phyloP scores from a whole-genome alignment of 2,113 vertebrate genomes.

The Cephalophus harveyi region DNA sequence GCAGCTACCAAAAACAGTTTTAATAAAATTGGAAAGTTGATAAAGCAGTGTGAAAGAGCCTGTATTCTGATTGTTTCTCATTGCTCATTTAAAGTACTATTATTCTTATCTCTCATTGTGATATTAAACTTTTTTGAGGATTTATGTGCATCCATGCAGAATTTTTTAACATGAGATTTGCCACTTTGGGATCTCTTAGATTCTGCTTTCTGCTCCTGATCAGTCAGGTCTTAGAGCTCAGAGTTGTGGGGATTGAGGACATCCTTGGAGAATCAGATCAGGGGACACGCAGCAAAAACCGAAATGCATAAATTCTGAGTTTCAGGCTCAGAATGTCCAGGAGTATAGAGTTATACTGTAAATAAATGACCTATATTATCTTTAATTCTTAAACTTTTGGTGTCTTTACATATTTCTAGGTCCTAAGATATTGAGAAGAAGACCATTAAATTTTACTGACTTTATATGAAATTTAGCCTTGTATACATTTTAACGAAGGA shows the following conservation, averaged over 20 bases:
- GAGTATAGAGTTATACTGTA: not conserved
- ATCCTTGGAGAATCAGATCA: not conserved
- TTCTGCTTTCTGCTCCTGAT: not conserved
- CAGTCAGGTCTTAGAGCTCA: not conserved
- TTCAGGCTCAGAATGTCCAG: not conserved
- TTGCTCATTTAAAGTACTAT: not conserved
- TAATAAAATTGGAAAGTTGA: not conserved
- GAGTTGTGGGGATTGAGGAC: not conserved
- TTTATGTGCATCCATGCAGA: not conserved
- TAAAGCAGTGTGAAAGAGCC: not conserved
- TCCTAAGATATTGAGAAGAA: not conserved
- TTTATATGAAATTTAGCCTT: not conserved
- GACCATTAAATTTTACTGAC: not conserved
- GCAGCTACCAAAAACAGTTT: not conserved
- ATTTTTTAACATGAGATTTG: not conserved
- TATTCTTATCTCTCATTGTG: not conserved
- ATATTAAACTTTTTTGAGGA: not conserved
- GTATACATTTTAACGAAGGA: not conserved
- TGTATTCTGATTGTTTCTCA: not conserved
- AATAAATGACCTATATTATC: not conserved
- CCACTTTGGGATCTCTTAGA: not conserved
- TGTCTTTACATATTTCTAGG: not conserved
- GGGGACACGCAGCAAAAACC: not conserved
- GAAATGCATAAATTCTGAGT: not conserved
- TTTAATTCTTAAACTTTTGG: not conserved